Evolutionary conservation across 2,113 vertebrate genomes (phyloP).

Genomic region (Turnix velox): DNA sequence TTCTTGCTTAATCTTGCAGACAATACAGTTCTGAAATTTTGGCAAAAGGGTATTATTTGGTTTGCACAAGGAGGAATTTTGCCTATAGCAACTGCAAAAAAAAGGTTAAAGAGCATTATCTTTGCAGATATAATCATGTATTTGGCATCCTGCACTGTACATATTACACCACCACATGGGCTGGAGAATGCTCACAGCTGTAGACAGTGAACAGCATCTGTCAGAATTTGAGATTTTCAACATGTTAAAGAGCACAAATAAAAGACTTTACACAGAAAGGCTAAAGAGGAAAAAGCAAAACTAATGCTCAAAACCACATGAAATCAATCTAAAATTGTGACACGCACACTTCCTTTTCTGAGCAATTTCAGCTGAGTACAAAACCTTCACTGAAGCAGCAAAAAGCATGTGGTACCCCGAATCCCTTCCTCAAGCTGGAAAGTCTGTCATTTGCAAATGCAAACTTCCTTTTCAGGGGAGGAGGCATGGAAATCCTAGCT

Average conservation of each 20-base stretch:
- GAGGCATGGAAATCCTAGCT: not conserved
- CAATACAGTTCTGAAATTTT: slow-evolving; percentile 8
- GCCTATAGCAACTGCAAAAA: slow-evolving; percentile 22
- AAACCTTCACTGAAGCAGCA: not conserved
- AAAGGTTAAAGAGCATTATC: slow-evolving; percentile 18
- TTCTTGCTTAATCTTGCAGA: slow-evolving; percentile 32
- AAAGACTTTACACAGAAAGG: not conserved
- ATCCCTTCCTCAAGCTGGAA: not conserved
- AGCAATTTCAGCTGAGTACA: not conserved
- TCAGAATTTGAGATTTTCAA: not conserved
- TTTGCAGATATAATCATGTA: not conserved
- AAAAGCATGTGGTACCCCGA: not conserved
- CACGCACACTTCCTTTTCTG: not conserved
- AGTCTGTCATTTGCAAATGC: not conserved
- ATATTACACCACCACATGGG: not conserved
- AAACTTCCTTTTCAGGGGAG: not conserved
- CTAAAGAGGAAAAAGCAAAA: not conserved
- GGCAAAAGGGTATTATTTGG: not conserved
- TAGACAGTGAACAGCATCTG: not conserved
- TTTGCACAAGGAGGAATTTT: slow-evolving; percentile 44
- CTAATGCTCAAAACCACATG: not conserved
- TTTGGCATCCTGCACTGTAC: not conserved
- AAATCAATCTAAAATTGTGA: not conserved
- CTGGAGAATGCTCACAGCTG: not conserved
- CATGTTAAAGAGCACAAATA: not conserved